phyloP scores from a whole-genome alignment of 2,888 invertebrate genomes.

The Pecten maximus region DNA sequence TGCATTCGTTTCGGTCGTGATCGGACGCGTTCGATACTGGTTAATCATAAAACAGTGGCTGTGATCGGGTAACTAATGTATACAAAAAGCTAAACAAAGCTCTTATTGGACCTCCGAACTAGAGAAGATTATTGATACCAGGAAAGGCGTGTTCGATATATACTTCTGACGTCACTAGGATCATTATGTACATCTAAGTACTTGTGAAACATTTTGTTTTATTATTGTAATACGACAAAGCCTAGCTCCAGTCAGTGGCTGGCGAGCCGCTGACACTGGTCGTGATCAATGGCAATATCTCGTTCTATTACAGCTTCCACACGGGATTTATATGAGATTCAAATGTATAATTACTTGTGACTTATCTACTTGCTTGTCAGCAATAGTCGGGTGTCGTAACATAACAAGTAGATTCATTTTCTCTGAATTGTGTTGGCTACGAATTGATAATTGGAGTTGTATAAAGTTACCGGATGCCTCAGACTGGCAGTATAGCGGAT shows the following conservation, averaged over 20 bases:
- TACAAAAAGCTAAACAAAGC: neutral
- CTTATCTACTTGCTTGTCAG: neutral
- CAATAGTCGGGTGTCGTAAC: neutral
- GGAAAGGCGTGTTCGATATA: conserved; percentile 11
- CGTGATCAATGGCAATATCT: neutral
- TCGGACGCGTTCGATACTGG: neutral
- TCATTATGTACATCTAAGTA: neutral
- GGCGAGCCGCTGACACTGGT: neutral
- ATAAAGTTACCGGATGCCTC: too few species aligned
- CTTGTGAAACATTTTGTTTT: conserved; percentile 10
- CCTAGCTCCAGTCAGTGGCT: neutral
- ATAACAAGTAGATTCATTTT: too few species aligned
- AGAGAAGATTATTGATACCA: neutral
- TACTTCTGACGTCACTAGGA: neutral
- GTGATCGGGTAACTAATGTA: neutral
- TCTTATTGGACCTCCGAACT: neutral
- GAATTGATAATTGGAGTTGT: too few species aligned
- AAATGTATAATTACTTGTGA: neutral
- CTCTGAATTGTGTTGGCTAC: too few species aligned
- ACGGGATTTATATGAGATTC: neutral
- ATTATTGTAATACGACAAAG: neutral
- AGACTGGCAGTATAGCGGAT: too few species aligned
- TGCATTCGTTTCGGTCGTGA: neutral
- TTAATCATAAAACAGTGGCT: neutral
- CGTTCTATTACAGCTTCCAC: neutral